Percentiles rank a stretch among this genome's conserved stretches.
phyloP scores from a whole-genome alignment of 2,888 invertebrate genomes.

The Octodonta nipae region DNA sequence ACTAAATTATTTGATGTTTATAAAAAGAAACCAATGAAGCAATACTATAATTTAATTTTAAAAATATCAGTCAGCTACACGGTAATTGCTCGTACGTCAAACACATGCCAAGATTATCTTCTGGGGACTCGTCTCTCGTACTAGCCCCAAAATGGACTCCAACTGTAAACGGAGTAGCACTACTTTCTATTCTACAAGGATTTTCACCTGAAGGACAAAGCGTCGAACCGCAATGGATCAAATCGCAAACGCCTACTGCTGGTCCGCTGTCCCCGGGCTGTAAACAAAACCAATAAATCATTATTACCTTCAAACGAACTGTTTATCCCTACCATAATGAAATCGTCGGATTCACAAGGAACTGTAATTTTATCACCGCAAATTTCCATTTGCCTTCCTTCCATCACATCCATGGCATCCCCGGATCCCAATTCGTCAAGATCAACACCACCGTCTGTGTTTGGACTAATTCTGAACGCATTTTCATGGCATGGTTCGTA shows the following conservation, averaged over 20 bases:
- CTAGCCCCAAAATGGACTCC: conserved; percentile 66
- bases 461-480: conserved; percentile 61
- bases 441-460: conserved; percentile 8
- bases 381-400: conserved; percentile 28
- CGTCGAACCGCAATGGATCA: conserved; percentile 63
- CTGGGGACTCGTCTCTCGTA: conserved; percentile 49
- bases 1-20: no score
- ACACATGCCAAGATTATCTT: conserved; percentile 74
- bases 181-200: conserved; percentile 58
- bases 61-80: no score
- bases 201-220: conserved; percentile 46
- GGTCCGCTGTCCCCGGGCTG: conserved; percentile 44
- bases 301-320: not conserved
- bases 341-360: conserved; percentile 74
- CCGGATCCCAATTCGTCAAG: conserved; percentile 11
- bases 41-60: no score
- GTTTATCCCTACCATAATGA: conserved; percentile 47
- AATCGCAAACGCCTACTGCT: conserved; percentile 53
- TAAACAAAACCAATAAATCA: conserved; percentile 16
- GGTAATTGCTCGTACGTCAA: conserved; percentile 57
- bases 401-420: conserved; percentile 5
- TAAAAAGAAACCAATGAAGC: no score
- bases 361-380: conserved; percentile 65
- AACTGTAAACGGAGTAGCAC: conserved; percentile 62
- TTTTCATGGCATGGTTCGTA: conserved; percentile 64